A percentile compares a stretch with the other conserved stretches of the same genome.
Evolutionary conservation across 2,113 vertebrate species (phyloP).

Genomic region (Marmota flaviventris): DNA sequence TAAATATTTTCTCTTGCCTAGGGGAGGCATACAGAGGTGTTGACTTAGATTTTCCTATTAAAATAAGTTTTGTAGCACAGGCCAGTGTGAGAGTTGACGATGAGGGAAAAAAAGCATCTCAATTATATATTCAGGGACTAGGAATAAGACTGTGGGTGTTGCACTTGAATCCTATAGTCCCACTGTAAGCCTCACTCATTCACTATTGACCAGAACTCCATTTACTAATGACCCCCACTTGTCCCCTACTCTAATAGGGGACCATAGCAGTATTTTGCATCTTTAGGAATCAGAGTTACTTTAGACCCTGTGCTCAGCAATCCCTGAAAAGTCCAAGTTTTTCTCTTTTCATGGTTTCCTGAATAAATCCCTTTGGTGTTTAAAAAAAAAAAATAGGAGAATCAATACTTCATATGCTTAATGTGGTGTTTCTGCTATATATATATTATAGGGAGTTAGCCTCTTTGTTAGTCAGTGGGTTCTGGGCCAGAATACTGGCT

Average conservation of each 20-base stretch:
- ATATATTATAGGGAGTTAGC: not conserved
- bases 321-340: not conserved
- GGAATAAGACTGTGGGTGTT: not conserved
- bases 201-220: not conserved
- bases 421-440: not conserved
- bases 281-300: not conserved
- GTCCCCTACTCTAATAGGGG: not conserved
- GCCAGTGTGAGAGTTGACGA: not conserved
- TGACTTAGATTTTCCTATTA: not conserved
- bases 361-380: not conserved
- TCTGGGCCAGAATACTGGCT: no score
- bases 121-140: not conserved
- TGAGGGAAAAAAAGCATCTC: not conserved
- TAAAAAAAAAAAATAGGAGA: not conserved
- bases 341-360: not conserved
- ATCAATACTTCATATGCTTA: not conserved
- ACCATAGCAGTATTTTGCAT: not conserved
- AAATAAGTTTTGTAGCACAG: not conserved
- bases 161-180: not conserved
- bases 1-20: not conserved
- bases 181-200: not conserved
- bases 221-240: not conserved
- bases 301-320: not conserved
- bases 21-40: not conserved
- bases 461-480: not conserved